Evolutionary conservation across 2,888 invertebrate species (phyloP).

Genomic region (Alloscopus bannaensis): DNA sequence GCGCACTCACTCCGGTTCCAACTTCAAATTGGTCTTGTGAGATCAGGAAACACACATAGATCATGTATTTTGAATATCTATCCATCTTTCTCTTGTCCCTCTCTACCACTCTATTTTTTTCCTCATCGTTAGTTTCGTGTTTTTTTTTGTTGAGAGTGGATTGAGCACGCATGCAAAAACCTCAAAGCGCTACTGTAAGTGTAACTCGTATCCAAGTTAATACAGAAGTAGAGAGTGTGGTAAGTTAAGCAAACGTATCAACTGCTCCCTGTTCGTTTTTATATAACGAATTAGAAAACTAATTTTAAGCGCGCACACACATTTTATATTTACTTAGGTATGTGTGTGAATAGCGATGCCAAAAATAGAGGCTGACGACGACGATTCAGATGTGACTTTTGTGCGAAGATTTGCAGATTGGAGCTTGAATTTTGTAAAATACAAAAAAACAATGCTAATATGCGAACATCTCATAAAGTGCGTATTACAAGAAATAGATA

Average conservation of each 20-base stretch:
- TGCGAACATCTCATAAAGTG: not conserved
- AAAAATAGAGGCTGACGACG: conserved; percentile 44
- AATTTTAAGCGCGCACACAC: conserved; percentile 23
- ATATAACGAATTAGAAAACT: conserved; percentile 24
- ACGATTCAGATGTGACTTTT: conserved; percentile 17
- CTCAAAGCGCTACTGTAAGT: not conserved
- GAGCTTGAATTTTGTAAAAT: not conserved
- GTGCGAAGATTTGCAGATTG: conserved; percentile 12
- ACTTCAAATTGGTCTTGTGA: not conserved
- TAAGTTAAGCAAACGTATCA: not conserved
- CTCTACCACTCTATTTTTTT: conserved; percentile 15
- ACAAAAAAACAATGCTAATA: not conserved
- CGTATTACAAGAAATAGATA: not conserved
- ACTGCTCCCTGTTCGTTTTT: conserved; percentile 1
- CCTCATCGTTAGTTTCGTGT: not conserved
- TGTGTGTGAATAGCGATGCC: conserved; percentile 20
- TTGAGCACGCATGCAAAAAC: too few species aligned
- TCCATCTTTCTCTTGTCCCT: conserved; percentile 18
- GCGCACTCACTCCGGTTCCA: not conserved
- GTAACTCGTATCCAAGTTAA: not conserved
- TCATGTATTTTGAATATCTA: conserved; percentile 16
- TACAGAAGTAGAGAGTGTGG: not conserved
- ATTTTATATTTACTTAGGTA: conserved; percentile 7
- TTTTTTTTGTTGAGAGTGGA: not conserved
- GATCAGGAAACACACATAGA: conserved; percentile 23